Conservation (phyloP, 1,140 invertebrate genomes). For the Achroia grisella region DNA sequence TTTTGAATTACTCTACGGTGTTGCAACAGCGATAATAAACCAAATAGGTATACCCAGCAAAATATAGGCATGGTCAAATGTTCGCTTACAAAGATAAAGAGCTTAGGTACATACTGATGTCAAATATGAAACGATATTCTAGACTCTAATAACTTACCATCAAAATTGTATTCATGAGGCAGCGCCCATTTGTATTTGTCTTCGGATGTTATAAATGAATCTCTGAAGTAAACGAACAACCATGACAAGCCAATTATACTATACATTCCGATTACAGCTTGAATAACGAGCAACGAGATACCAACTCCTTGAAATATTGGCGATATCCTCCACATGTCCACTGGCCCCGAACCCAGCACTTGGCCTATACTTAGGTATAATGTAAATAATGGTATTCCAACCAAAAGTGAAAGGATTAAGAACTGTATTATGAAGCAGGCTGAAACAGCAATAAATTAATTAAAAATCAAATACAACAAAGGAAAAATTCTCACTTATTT, state of each 20-base stretch:
- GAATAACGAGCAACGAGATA: conserved; percentile 84
- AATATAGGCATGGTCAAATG: too few relatives aligned
- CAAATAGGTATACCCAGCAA: too few relatives aligned
- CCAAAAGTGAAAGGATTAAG: conserved; percentile 84
- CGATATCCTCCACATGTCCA: conserved; percentile 95
- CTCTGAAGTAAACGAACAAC: conserved; percentile 91
- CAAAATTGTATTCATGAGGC: conserved; percentile 78
- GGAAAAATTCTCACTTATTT: too few relatives aligned
- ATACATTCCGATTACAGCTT: conserved; percentile 89
- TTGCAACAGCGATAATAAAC: too few relatives aligned
- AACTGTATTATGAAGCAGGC: conserved; percentile 93
- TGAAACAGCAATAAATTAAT: conserved; percentile 70
- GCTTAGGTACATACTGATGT: too few relatives aligned
- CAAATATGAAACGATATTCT: neutral
- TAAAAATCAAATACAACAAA: too few relatives aligned
- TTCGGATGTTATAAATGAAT: conserved; percentile 89
- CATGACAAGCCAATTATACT: conserved; percentile 90
- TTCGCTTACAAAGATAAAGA: too few relatives aligned
- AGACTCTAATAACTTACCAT: conserved; percentile 69
- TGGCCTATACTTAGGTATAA: conserved; percentile 90
- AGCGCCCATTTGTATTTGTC: conserved; percentile 89
- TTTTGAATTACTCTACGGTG: too few relatives aligned
- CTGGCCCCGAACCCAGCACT: conserved; percentile 86
- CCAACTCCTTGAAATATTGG: conserved; percentile 93
- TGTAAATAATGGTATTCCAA: conserved; percentile 90